Percentiles rank a stretch among this genome's conserved stretches.
phyloP scores from a whole-genome alignment of 2,113 vertebrate genomes.

The Oryzias woworae region DNA sequence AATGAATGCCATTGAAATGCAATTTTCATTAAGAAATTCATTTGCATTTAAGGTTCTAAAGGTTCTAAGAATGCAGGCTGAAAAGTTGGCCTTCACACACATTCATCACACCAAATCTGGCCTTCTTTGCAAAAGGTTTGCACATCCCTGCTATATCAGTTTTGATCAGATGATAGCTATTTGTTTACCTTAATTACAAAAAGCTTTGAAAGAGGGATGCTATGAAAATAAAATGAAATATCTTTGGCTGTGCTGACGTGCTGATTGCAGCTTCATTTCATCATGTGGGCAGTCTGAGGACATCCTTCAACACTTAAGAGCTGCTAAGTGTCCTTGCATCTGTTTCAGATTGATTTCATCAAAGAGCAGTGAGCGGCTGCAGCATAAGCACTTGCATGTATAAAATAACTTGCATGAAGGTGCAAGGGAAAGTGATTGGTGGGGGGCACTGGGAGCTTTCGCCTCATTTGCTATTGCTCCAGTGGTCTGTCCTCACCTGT shows the following conservation, averaged over 20 bases:
- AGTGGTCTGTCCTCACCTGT: constrained; percentile 76
- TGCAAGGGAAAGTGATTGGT: neutral
- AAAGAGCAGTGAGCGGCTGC: constrained; percentile 21
- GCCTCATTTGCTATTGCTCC: neutral
- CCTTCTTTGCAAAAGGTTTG: no score
- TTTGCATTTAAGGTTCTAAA: no score
- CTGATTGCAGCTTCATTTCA: constrained; percentile 28
- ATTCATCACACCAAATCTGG: no score
- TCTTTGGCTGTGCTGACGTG: neutral
- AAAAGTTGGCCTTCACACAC: no score
- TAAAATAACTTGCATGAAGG: constrained; percentile 9
- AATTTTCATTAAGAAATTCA: no score
- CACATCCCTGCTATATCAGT: no score
- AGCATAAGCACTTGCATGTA: neutral
- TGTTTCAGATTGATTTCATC: constrained; percentile 37
- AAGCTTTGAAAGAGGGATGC: no score
- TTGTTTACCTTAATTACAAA: no score
- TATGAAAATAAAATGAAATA: no score
- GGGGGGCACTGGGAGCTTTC: neutral
- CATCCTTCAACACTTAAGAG: neutral
- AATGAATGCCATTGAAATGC: no score
- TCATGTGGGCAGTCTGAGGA: constrained; percentile 7
- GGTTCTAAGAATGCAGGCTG: no score
- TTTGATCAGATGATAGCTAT: no score
- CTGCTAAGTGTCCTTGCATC: constrained; percentile 7